A percentile compares a stretch with the other conserved stretches of the same genome.
Conservation (phyloP, 2,888 invertebrate genomes). For the Biston betularia region DNA sequence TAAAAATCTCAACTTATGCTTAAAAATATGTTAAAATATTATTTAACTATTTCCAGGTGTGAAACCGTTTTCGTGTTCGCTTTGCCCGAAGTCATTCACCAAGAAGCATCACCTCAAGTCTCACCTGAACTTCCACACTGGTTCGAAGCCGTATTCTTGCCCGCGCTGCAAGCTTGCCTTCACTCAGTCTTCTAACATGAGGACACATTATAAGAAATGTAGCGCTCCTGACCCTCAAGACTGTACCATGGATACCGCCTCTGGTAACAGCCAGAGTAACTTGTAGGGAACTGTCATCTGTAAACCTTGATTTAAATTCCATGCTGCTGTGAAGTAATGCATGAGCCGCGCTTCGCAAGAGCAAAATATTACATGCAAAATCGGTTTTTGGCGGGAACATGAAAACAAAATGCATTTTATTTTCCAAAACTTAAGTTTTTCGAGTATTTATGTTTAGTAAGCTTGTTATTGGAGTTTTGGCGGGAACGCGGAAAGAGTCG, state of each 20-base stretch:
- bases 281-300: constrained; percentile 2
- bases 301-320: no score
- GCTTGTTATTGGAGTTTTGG: no score
- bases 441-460: no score
- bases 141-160: constrained; percentile 90
- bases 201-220: constrained; percentile 94
- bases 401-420: no score
- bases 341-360: no score
- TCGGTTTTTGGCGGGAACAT: no score
- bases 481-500: no score
- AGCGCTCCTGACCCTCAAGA: constrained; percentile 51
- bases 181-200: constrained; percentile 95
- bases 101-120: constrained; percentile 95
- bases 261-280: constrained; percentile 14
- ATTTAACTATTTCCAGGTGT: constrained; percentile 83
- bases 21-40: background rate
- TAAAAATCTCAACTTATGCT: no score
- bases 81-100: constrained; percentile 92
- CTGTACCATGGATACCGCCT: constrained; percentile 1
- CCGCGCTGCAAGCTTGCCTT: constrained; percentile 90
- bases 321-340: no score
- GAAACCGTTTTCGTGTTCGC: constrained; percentile 89
- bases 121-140: constrained; percentile 94
- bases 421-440: no score
- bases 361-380: no score